phyloP scores from a whole-genome alignment of 1,140 invertebrate genomes.

The Drosophila pseudoobscura region DNA sequence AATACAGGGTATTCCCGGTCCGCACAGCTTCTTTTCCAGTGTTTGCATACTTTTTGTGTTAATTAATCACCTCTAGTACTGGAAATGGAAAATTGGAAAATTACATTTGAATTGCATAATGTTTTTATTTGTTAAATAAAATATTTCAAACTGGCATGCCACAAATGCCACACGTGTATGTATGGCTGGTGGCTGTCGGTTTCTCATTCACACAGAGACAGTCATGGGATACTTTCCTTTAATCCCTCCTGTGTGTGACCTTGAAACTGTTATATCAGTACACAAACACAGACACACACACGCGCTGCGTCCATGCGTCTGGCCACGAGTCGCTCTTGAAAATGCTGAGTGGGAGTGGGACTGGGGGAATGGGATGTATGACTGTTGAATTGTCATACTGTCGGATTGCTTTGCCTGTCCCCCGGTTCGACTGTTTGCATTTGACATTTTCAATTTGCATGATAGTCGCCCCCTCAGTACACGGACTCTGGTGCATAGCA shows the following conservation, averaged over 20 bases:
- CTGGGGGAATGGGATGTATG: constrained; percentile 6
- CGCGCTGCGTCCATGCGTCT: constrained; percentile 14
- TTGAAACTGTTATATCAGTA: constrained; percentile 46
- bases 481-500: constrained; percentile 18
- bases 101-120: constrained; percentile 72
- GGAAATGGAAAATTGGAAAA: constrained; percentile 61
- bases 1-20: too few species aligned
- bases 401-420: constrained; percentile 20
- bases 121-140: constrained; percentile 46
- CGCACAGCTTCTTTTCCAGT: neutral
- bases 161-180: constrained; percentile 2
- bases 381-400: constrained; percentile 27
- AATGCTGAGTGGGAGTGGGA: neutral
- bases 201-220: neutral
- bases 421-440: constrained; percentile 70
- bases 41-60: constrained; percentile 16
- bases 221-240: constrained; percentile 21
- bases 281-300: constrained; percentile 23
- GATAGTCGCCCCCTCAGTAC: constrained; percentile 53
- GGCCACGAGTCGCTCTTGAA: constrained; percentile 8
- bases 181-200: neutral
- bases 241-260: constrained; percentile 32
- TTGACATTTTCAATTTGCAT: constrained; percentile 81
- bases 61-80: constrained; percentile 50
- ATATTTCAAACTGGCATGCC: constrained; percentile 38